These are phyloP conservation scores for Triplophysa dalaica DNA, from an alignment of 2,113 vertebrate genomes.

Conservation along the genomic window DNA sequence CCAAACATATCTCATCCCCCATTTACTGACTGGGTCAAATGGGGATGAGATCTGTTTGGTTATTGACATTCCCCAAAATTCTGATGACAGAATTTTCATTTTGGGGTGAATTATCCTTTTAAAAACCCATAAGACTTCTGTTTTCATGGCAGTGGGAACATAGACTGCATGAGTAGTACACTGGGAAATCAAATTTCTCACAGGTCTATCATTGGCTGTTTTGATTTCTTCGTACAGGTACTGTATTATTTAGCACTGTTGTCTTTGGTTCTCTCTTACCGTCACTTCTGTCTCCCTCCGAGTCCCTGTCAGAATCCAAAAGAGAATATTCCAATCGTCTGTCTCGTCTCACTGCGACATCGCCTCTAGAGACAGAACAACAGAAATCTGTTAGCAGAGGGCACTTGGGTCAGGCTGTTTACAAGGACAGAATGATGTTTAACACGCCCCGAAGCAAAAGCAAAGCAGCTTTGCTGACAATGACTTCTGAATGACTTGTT, in stretches of 20 bases:
- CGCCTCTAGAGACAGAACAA: conserved; percentile 68
- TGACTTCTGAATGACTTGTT: not conserved
- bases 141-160: no score
- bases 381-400: conserved; percentile 32
- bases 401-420: conserved; percentile 13
- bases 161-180: not conserved
- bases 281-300: conserved; percentile 62
- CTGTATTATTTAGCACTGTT: not conserved
- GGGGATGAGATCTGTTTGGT: no score
- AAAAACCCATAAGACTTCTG: no score
- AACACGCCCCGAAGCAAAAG: conserved; percentile 12
- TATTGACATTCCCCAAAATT: no score
- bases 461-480: conserved; percentile 7
- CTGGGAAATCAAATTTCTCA: not conserved
- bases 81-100: no score
- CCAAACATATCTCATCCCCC: no score
- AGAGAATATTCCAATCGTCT: conserved; percentile 61
- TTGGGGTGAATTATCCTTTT: no score
- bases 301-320: conserved; percentile 70
- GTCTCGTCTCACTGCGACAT: conserved; percentile 71
- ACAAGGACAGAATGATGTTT: conserved; percentile 27
- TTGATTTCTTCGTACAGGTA: not conserved
- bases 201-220: not conserved
- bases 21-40: no score
- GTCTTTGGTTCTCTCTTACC: conserved; percentile 37